Base-by-base conservation (phyloP, 2,113 vertebrate genomes). In the Forbesichthys papilliferus region DNA sequence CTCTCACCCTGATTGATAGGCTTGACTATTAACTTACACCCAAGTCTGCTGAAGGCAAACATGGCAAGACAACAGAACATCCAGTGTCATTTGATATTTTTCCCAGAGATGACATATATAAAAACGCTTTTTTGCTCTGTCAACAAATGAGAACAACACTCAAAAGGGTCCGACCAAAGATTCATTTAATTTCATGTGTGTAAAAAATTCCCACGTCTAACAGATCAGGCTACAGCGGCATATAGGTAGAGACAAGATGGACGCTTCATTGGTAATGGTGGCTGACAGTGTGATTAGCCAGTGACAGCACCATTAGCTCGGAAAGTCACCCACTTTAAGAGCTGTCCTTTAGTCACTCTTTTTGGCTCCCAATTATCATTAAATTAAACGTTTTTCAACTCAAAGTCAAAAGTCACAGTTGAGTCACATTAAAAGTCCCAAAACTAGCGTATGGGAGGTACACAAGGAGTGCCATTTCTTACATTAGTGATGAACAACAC, bases 221-320 rank as follows among this genome's bases (percentile, higher is more conserved):
- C 81, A 72, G 67, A 82, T 75, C 62, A 74, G 55, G 64, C 66
- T 72, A n/a, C 75, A 82, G 75, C 78, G 79, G 80, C 85, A 60
- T 57, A 77, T 63, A 64, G 54, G 36, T 42, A 42, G 36, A 84
- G 73, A 87, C 82, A 82, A 90, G 66, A 72, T 66, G 71, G 84
- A 85, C 73, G 71, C 71, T 75, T 54, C 74, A 86, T 86, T 86
- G 67, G 83, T 92, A 92, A 90, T 66, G 87, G 79, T 83, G 80
- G 81, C 79, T 87, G 88, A 91, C 86, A 89, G 85, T 78, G 51
- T 89, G 93, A 93, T 93, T 93, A 91, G 84, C 81, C 85, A 79
- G 58, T 83, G 83, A 85, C 82, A 87, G 71, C 78, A 66, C 74
- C 61, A 88, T 88, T 92, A 92, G 79, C 84, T 70, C 12, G 69